Evolutionary conservation across 2,113 vertebrate genomes (phyloP).

Genomic region (Podiceps cristatus): DNA sequence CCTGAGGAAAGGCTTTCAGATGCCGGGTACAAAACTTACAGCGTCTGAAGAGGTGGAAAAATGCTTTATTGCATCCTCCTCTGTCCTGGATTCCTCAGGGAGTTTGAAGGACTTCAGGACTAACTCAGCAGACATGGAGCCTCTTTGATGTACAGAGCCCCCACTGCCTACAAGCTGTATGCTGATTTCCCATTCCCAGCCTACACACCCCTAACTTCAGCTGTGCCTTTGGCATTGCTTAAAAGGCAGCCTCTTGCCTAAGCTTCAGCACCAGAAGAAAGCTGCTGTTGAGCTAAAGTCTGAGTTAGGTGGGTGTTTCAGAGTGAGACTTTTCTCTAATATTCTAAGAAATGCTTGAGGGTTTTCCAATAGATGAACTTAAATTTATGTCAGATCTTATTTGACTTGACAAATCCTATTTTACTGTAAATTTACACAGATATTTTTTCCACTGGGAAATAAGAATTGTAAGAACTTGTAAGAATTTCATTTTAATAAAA

Average conservation of each 20-base stretch:
- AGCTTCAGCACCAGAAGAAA: background rate
- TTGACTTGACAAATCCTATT: background rate
- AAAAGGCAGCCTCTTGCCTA: background rate
- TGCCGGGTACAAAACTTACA: background rate
- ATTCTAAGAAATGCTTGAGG: background rate
- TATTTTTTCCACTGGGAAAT: background rate
- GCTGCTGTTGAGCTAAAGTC: background rate
- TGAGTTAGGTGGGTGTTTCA: background rate
- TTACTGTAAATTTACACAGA: background rate
- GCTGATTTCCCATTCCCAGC: background rate
- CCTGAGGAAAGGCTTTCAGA: background rate
- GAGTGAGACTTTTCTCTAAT: background rate
- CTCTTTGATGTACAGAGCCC: background rate
- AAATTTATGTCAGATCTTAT: background rate
- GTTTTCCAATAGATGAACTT: background rate
- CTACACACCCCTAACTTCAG: background rate
- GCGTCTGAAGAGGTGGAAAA: background rate
- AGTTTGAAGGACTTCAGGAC: background rate
- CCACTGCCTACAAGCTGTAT: accelerated
- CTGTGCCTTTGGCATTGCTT: background rate
- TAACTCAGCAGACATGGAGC: background rate
- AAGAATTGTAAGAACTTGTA: background rate
- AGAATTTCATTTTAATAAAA: background rate
- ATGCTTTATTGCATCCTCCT: background rate
- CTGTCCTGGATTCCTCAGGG: background rate